Evolutionary conservation across 2,113 vertebrate genomes (phyloP).

Genomic region (Hyperopisus bebe): DNA sequence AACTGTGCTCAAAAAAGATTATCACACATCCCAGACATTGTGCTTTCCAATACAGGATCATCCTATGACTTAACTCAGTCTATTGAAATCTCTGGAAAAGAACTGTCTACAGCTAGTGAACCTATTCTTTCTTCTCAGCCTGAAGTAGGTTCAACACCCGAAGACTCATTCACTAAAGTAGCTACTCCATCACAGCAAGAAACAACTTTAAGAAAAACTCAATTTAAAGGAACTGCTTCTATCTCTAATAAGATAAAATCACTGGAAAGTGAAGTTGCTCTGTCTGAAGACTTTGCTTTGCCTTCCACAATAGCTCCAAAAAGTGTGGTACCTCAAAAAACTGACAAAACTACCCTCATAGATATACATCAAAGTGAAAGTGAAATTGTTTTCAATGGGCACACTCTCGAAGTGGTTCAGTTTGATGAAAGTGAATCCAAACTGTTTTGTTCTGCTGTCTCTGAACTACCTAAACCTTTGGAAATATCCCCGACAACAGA

Average conservation of each 20-base stretch:
- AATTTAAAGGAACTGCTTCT: background rate
- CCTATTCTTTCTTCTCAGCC: background rate
- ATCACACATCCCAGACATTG: background rate
- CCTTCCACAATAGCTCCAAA: background rate
- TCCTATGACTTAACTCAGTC: background rate
- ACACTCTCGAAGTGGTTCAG: background rate
- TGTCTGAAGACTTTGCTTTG: background rate
- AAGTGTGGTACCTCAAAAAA: background rate
- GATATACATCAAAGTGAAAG: background rate
- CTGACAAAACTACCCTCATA: background rate
- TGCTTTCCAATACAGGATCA: background rate
- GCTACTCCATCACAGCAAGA: background rate
- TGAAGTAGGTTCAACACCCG: background rate
- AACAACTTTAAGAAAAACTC: background rate
- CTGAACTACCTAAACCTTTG: constrained; percentile 1
- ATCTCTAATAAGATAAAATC: background rate
- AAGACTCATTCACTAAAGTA: background rate
- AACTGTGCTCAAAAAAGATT: background rate
- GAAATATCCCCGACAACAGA: background rate
- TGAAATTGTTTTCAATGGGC: background rate
- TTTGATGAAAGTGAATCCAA: background rate
- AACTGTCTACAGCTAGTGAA: constrained; percentile 5
- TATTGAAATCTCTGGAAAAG: constrained; percentile 22
- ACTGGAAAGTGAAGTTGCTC: background rate
- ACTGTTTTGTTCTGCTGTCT: background rate